A percentile compares a stretch with the other conserved stretches of the same genome.
Conservation (phyloP, 1,140 invertebrate genomes). For the Pseudachorutes palmiensis region DNA sequence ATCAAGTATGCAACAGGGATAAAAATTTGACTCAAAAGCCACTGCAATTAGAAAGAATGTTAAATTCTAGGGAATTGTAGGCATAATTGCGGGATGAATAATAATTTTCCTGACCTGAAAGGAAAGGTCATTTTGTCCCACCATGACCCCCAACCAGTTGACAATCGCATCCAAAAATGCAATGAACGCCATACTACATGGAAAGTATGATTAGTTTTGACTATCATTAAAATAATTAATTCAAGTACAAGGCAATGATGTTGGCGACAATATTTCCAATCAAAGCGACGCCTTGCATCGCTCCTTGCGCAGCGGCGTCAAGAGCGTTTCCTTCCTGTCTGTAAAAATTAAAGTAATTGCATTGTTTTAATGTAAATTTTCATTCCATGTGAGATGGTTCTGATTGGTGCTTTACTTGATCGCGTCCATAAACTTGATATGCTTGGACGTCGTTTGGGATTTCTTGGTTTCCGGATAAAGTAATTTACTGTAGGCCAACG, state of each 20-base stretch:
- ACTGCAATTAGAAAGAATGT: constrained; percentile 46
- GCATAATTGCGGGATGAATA: background rate
- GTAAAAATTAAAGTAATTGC: constrained; percentile 34
- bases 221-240: background rate
- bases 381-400: no score
- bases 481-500: constrained; percentile 71
- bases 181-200: background rate
- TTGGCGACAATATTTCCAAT: constrained; percentile 82
- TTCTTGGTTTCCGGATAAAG: constrained; percentile 81
- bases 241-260: constrained; percentile 65
- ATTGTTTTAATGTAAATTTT: no score
- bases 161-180: constrained; percentile 71
- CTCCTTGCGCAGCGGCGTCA: constrained; percentile 81
- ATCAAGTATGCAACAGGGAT: constrained; percentile 73
- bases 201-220: background rate
- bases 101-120: constrained; percentile 49
- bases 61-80: no score
- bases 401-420: no score
- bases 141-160: constrained; percentile 65
- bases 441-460: constrained; percentile 58
- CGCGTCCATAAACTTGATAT: constrained; percentile 44
- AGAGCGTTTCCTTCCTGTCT: constrained; percentile 72
- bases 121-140: constrained; percentile 52
- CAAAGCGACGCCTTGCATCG: constrained; percentile 53
- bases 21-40: constrained; percentile 73